A percentile compares a stretch with the other conserved stretches of the same genome.
These are phyloP conservation scores for Mormyrus lacerda DNA, from an alignment of 2,113 vertebrate species.

Conservation along the genomic window DNA sequence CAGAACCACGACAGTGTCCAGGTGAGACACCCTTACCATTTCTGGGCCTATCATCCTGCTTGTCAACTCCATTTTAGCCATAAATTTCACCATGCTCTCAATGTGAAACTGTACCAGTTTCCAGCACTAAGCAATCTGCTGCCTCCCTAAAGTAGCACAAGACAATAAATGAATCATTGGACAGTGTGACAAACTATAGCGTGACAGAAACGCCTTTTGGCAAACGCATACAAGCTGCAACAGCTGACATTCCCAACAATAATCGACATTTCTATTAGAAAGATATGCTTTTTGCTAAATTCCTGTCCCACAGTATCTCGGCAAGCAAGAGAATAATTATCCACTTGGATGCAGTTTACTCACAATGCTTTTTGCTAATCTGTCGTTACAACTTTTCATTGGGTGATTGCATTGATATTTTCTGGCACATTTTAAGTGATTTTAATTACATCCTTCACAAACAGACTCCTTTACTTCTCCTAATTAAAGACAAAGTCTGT, in stretches of 20 bases:
- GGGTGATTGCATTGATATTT: background rate
- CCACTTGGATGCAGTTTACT: background rate
- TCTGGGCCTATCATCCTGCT: background rate
- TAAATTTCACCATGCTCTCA: background rate
- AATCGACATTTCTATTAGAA: background rate
- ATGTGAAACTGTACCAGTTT: background rate
- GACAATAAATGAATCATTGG: conserved; percentile 14
- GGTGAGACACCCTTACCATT: background rate
- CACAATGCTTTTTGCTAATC: conserved; percentile 2
- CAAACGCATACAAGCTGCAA: background rate
- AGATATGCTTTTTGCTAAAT: background rate
- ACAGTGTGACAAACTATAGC: background rate
- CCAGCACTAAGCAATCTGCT: background rate
- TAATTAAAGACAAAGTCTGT: background rate
- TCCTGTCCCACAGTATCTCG: background rate
- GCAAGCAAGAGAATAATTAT: background rate
- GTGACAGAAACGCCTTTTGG: background rate
- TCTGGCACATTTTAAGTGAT: background rate
- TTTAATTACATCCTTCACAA: background rate
- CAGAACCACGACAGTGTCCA: background rate
- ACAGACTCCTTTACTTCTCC: background rate
- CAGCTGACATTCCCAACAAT: background rate
- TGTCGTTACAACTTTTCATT: background rate
- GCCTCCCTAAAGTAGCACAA: background rate
- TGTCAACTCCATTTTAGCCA: background rate